Conservation (phyloP, 2,113 vertebrate genomes). For the Tenrec ecaudatus region DNA sequence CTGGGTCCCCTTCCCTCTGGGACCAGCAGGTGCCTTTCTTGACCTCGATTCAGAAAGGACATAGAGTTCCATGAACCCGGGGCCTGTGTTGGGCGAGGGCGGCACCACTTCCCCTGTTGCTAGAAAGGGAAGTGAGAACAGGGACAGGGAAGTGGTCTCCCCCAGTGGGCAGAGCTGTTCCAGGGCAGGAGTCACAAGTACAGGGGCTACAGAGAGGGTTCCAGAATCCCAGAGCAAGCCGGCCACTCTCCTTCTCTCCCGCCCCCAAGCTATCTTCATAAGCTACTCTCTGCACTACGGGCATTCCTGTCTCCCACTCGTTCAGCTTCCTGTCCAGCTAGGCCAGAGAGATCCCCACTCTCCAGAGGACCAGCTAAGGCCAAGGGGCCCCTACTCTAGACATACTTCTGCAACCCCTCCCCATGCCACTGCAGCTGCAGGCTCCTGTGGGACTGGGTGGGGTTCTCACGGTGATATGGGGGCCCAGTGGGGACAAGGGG, state of each 20-base stretch:
- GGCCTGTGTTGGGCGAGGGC: background rate
- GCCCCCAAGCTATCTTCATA: background rate
- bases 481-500: background rate
- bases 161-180: background rate
- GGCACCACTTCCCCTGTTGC: background rate
- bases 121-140: background rate
- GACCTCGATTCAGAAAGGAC: background rate
- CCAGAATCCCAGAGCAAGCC: no score
- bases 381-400: background rate
- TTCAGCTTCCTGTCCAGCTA: background rate
- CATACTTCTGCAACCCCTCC: background rate
- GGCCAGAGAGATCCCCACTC: background rate
- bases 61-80: background rate
- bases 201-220: no score
- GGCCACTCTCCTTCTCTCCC: rapidly evolving
- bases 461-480: background rate
- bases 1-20: background rate
- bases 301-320: background rate
- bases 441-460: background rate
- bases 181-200: background rate
- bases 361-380: background rate
- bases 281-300: background rate
- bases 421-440: background rate
- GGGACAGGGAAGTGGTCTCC: background rate
- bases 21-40: background rate